These are phyloP conservation scores for Syngnathus rostellatus DNA, from an alignment of 2,797 vertebrate genomes.

Conservation along the genomic window DNA sequence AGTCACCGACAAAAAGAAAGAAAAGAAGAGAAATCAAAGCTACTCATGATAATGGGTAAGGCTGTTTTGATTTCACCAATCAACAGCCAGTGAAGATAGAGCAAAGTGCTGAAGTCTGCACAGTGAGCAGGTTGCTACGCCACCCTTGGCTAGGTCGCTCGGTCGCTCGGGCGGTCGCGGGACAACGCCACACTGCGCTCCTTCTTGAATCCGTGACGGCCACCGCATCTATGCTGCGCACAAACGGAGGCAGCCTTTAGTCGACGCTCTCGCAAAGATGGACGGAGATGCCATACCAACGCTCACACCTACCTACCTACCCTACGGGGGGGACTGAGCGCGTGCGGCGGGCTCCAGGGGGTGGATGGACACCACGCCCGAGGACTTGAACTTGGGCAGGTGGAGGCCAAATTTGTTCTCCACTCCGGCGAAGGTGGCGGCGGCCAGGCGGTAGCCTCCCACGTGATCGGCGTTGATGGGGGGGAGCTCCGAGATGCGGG, in stretches of 20 bases:
- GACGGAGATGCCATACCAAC: conserved; percentile 34
- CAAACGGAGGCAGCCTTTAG: conserved; percentile 17
- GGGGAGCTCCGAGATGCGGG: conserved; percentile 90
- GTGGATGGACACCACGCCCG: conserved; percentile 67
- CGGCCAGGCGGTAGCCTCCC: conserved; percentile 91
- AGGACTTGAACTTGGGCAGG: conserved; percentile 89
- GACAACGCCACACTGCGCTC: conserved; percentile 22
- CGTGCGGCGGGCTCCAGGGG: conserved; percentile 44
- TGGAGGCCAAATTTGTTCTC: conserved; percentile 98
- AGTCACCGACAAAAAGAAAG: conserved; percentile 55
- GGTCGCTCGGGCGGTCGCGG: not conserved
- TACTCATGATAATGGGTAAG: conserved; percentile 37
- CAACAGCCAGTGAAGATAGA: conserved; percentile 53
- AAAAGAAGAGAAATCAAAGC: conserved; percentile 37
- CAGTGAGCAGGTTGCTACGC: conserved; percentile 16
- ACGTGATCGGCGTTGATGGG: conserved; percentile 83
- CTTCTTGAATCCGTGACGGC: conserved; percentile 21
- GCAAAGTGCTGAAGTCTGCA: conserved; percentile 23
- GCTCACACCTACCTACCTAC: conserved; percentile 13
- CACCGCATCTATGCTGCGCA: conserved; percentile 7
- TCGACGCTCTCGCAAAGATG: conserved; percentile 28
- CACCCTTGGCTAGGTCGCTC: conserved; percentile 16
- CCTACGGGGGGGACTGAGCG: conserved; percentile 59
- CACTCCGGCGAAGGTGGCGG: conserved; percentile 93
- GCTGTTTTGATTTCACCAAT: conserved; percentile 35